Conservation (phyloP, 2,797 vertebrate species). For the Ceyx erithaca region DNA sequence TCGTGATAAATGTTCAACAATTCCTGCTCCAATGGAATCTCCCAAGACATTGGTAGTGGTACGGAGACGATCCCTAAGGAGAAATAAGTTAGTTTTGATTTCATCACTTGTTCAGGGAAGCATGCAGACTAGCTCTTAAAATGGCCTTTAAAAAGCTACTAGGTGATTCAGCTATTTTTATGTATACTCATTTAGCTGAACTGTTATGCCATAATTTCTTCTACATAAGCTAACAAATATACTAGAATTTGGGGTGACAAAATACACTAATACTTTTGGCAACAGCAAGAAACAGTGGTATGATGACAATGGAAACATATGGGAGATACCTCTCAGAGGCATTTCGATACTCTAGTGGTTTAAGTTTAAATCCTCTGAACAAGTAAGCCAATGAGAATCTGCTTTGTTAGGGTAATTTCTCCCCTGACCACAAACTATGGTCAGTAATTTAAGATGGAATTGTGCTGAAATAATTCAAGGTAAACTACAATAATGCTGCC, state of each 20-base stretch:
- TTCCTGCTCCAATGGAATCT: conserved; percentile 95
- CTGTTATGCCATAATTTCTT: neutral
- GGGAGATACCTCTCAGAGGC: neutral
- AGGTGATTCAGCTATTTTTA: neutral
- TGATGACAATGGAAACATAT: neutral
- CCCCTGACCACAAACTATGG: neutral
- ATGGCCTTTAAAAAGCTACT: neutral
- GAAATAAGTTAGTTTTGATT: neutral
- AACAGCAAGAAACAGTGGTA: neutral
- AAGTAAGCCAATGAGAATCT: neutral
- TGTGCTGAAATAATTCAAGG: neutral
- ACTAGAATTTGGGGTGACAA: neutral
- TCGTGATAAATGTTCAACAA: conserved; percentile 94
- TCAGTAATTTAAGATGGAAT: neutral
- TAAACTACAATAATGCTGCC: neutral
- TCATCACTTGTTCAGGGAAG: neutral
- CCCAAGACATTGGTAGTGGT: conserved; percentile 97
- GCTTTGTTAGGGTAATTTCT: neutral
- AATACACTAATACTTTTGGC: neutral
- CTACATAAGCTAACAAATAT: neutral
- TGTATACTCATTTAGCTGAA: neutral
- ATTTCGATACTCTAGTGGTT: neutral
- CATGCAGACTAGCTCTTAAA: neutral
- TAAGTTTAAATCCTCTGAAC: neutral
- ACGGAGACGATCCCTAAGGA: conserved; percentile 90